Evolutionary conservation across 2,797 vertebrate genomes (phyloP).

Genomic region (Brotula barbata): DNA sequence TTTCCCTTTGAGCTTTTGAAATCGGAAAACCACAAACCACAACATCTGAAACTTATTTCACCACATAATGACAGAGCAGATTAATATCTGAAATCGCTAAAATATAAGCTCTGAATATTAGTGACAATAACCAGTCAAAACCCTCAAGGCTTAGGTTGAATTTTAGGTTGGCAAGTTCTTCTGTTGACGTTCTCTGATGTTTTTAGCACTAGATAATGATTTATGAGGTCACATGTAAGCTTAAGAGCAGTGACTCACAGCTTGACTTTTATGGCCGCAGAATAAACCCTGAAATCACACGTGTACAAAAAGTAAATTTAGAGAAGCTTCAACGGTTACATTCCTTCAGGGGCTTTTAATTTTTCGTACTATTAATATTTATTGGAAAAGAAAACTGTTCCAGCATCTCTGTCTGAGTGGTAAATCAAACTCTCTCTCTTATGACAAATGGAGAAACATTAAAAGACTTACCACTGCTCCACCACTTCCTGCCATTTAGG

Average conservation of each 20-base stretch:
- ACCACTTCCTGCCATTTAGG: constrained; percentile 93
- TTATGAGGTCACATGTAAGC: no score
- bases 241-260: neutral
- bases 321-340: no score
- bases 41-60: constrained; percentile 46
- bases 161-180: no score
- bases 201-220: no score
- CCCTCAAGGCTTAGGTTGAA: neutral
- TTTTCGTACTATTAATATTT: no score
- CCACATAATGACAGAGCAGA: constrained; percentile 8
- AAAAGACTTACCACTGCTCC: constrained; percentile 89
- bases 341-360: neutral
- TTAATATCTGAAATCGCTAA: constrained; percentile 23
- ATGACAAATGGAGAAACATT: neutral
- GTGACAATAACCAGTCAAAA: neutral
- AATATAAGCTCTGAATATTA: neutral
- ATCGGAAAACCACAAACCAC: constrained; percentile 24
- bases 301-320: neutral
- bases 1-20: constrained; percentile 28
- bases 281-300: neutral
- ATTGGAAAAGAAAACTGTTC: neutral
- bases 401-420: neutral
- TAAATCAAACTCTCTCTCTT: neutral
- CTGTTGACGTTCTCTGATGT: no score
- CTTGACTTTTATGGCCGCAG: neutral